Evolutionary conservation across 2,113 vertebrate genomes (phyloP), one percentile per base, ranked within the genome.

Genomic region (Pollachius pollachius): DNA sequence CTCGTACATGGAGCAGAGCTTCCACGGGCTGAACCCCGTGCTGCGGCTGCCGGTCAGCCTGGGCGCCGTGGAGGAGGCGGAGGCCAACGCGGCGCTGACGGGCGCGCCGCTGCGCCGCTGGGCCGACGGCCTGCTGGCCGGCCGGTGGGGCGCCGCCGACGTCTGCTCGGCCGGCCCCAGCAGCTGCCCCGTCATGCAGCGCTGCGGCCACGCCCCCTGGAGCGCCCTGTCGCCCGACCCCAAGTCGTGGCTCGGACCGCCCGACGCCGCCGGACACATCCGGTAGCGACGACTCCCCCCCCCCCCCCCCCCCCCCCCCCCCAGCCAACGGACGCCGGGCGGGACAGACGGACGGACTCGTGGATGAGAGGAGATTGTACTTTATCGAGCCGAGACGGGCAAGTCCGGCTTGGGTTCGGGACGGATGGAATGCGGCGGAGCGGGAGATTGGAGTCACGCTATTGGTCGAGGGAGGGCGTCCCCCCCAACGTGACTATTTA

Each of bases 1-100:
- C 17, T 91, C 95, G 1, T 99, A 99, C 91, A 98, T 98, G 96
- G 97, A 99, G 88, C 97, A 99, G 91, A 99, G 96, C 62, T 99
- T 99, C 90, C 97, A 98, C 72, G 95, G 96, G 64, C 91, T 99
- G 72, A 99, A 97, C 85, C 94, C 95, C 0, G 93, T 98, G 16
- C 92, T 99, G 57, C 94, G 94, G 72, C 90, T 98, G 79, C 95
- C 96, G 0, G 77, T 97, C 62, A 93, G 89, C 30, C 87, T 96
- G 0, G 88, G 91, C 0, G 95, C 94, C 0, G 77, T 94, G 68
- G 96, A 98, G 72, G 94, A 95, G 83, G 95, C 96, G 0, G 90
- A 93, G 78, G 92, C 90, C 77, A 96, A 94, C 0, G 95, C 96
- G 0, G 92, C 79, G 3, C 90, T 94, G 0, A 86, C 92, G 0